Conservation (phyloP, 2,888 invertebrate species). For the Nephrotoma flavescens region DNA sequence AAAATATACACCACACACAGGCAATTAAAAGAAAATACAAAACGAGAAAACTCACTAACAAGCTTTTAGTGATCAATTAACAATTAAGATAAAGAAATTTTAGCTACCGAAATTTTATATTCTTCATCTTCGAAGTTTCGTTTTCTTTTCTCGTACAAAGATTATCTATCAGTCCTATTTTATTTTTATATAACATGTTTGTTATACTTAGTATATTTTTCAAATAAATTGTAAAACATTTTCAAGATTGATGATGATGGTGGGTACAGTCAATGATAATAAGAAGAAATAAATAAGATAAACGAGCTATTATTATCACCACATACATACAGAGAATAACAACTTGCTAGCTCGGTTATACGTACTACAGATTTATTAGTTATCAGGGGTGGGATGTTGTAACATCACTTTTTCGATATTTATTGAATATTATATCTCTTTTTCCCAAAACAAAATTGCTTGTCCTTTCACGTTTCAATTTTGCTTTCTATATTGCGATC, state of each 20-base stretch:
- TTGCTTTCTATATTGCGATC: too few relatives aligned
- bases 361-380: neutral
- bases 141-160: neutral
- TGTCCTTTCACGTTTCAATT: too few relatives aligned
- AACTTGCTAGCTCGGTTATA: neutral
- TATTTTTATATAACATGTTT: neutral
- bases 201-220: neutral
- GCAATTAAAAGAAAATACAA: neutral
- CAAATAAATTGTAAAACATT: neutral
- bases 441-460: too few relatives aligned
- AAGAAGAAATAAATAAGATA: neutral
- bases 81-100: neutral
- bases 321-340: neutral
- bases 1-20: neutral
- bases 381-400: too few relatives aligned
- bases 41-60: neutral
- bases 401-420: too few relatives aligned
- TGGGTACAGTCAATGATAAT: neutral
- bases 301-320: neutral
- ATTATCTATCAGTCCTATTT: neutral
- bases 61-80: constrained; percentile 5
- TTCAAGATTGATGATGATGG: neutral
- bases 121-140: neutral
- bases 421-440: too few relatives aligned
- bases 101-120: neutral